phyloP scores from a whole-genome alignment of 92 coral and sea anemone species.

The Phymanthus crucifer region DNA sequence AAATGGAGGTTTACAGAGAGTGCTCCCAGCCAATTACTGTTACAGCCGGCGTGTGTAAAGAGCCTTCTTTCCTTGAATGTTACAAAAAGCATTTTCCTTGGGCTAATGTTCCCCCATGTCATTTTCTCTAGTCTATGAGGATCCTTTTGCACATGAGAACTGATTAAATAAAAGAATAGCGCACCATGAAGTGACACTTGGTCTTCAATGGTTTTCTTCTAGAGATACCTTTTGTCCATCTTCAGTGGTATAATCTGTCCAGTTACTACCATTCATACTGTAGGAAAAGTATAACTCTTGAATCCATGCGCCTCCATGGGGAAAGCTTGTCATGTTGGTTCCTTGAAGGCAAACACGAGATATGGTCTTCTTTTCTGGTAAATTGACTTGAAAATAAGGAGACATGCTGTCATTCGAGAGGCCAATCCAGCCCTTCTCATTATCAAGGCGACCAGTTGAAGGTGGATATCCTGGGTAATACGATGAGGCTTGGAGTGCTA shows the following conservation, averaged over 20 bases:
- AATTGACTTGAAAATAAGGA: conserved; percentile 44
- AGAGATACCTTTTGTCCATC: conserved; percentile 4
- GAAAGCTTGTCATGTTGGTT: neutral
- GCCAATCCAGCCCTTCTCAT: conserved; percentile 32
- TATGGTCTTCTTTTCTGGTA: conserved; percentile 7
- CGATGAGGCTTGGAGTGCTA: conserved; percentile 47
- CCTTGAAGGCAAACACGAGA: conserved; percentile 25
- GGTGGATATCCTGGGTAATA: conserved; percentile 32
- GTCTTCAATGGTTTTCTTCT: too few relatives aligned
- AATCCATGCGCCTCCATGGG: conserved; percentile 36
- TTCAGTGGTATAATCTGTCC: conserved; percentile 1
- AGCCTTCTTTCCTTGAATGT: too few relatives aligned
- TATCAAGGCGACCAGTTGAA: conserved; percentile 34
- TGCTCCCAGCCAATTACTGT: too few relatives aligned
- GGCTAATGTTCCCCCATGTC: too few relatives aligned
- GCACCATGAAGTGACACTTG: too few relatives aligned
- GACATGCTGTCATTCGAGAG: conserved; percentile 25
- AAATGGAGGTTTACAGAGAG: too few relatives aligned
- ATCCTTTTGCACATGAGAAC: too few relatives aligned
- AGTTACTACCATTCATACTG: conserved; percentile 21
- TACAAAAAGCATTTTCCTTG: too few relatives aligned
- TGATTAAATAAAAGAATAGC: too few relatives aligned
- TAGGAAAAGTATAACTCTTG: conserved; percentile 25
- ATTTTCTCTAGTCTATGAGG: too few relatives aligned
- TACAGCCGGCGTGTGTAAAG: too few relatives aligned